Evolutionary conservation across 2,888 invertebrate species (phyloP), one percentile per base, ranked within the genome.

Genomic region (Dioctria rufipes): DNA sequence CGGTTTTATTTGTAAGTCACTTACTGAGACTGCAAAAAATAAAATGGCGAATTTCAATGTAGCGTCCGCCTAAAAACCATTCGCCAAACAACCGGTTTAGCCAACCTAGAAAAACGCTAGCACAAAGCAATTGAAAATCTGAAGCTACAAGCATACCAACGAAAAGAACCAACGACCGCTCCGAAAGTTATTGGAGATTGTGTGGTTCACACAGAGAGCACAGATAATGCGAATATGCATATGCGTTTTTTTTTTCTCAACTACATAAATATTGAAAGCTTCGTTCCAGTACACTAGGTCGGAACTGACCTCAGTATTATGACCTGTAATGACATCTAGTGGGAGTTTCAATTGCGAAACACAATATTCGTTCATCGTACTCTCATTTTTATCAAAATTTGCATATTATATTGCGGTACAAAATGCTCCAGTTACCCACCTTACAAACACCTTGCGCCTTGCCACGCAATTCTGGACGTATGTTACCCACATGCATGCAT

Each of bases 1-100:
- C 46, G 60, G 43, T 58, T 58, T 75, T 61, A 43, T 40, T 51
- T 58, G 25, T 42, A 25, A 60, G 37, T 61, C 4, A 42, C 61
- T 60, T 61, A 25, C 37, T 75, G 60, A n/a, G 39, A 39, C 51
- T 39, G 42, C 46, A n/a, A 25, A 25, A 25, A 25, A 58, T 13
- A 75, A 75, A 75, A 75, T 75, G 75, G 75, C 75, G 75, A 61
- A 71, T 71, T 71, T 71, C 71, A 71, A 54, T 54, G 54, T 46
- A 46, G 71, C 51, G 71, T 54, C 51, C 51, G 71, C 75, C 75
- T 60, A 75, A 75, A n/a, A 75, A 75, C 43, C 60, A 42, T 8
- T 40, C 13, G 40, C 75, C 5, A 13, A 13, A 51, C 71, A 60
- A 75, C 58, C 75, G 75, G 75, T 75, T 75, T 61, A 43, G 13